Conservation (phyloP, 2,113 vertebrate genomes). For the Cromileptes altivelis region DNA sequence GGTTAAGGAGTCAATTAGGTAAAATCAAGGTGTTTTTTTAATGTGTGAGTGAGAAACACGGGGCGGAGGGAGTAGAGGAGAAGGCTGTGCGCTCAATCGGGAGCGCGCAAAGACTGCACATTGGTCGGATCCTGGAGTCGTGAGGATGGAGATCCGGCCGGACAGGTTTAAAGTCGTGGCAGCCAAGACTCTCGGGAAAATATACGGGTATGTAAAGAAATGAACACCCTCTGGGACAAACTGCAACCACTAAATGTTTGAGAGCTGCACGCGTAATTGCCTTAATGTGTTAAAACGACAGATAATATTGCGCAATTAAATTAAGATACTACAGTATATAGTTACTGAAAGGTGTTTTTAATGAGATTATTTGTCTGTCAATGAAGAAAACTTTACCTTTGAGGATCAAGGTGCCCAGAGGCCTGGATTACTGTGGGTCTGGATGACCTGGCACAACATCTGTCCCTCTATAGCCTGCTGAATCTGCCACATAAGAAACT, state of each 20-base stretch:
- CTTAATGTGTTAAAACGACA: neutral
- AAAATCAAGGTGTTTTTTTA: conserved; percentile 28
- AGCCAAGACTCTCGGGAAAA: conserved; percentile 83
- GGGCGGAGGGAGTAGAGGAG: conserved; percentile 53
- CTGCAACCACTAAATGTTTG: neutral
- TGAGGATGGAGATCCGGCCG: conserved; percentile 85
- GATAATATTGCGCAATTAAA: neutral
- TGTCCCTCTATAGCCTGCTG: conserved; percentile 34
- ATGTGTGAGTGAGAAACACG: conserved; percentile 60
- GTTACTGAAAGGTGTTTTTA: neutral
- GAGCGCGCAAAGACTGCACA: conserved; percentile 69
- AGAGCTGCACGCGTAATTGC: neutral
- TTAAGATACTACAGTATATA: no score
- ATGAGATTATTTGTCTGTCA: neutral
- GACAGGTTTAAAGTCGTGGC: conserved; percentile 84
- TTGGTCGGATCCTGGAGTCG: conserved; percentile 77
- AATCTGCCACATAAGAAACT: conserved; percentile 10
- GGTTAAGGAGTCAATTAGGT: conserved; percentile 16
- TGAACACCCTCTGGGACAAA: neutral
- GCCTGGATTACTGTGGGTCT: conserved; percentile 29
- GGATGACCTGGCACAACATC: conserved; percentile 59
- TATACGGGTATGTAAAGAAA: conserved; percentile 81
- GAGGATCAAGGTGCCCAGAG: conserved; percentile 42
- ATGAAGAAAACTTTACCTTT: neutral
- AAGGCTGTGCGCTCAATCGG: conserved; percentile 69